Percentiles rank a stretch among this genome's conserved stretches.
These are phyloP conservation scores for Morpho helenor DNA, from an alignment of 2,888 invertebrate species.

Conservation along the genomic window DNA sequence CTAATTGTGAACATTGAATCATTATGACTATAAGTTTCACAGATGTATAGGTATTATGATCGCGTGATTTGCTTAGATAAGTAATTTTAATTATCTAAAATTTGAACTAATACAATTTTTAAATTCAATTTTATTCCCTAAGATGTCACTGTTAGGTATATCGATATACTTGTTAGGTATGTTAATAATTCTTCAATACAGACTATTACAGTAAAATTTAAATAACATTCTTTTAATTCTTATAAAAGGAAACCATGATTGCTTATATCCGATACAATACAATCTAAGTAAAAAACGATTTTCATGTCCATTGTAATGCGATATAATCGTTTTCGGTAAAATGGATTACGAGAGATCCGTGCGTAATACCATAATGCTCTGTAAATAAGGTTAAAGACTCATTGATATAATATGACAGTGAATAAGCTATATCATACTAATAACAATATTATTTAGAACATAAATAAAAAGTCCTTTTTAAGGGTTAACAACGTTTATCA, in stretches of 20 bases:
- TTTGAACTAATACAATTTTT: too few species aligned
- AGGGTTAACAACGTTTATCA: too few species aligned
- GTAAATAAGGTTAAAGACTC: constrained; percentile 29
- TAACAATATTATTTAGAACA: too few species aligned
- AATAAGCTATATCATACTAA: constrained; percentile 4
- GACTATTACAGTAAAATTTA: too few species aligned
- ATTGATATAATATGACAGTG: constrained; percentile 19
- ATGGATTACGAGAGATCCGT: constrained; percentile 27
- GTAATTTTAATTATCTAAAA: too few species aligned
- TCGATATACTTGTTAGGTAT: neutral
- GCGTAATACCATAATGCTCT: constrained; percentile 27
- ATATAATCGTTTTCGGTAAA: constrained; percentile 26
- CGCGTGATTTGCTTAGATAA: too few species aligned
- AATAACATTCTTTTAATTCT: constrained; percentile 5
- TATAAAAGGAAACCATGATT: constrained; percentile 14
- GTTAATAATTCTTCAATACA: neutral
- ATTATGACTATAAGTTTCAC: too few species aligned
- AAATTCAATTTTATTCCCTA: too few species aligned
- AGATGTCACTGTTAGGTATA: too few species aligned
- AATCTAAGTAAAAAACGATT: constrained; percentile 27
- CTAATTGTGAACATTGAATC: too few species aligned
- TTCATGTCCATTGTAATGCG: constrained; percentile 26
- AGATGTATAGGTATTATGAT: too few species aligned
- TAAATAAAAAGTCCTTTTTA: too few species aligned
- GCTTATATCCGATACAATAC: constrained; percentile 15